These are phyloP conservation scores for Gadopsis marmoratus DNA, from an alignment of 2,797 vertebrate species.

Conservation along the genomic window DNA sequence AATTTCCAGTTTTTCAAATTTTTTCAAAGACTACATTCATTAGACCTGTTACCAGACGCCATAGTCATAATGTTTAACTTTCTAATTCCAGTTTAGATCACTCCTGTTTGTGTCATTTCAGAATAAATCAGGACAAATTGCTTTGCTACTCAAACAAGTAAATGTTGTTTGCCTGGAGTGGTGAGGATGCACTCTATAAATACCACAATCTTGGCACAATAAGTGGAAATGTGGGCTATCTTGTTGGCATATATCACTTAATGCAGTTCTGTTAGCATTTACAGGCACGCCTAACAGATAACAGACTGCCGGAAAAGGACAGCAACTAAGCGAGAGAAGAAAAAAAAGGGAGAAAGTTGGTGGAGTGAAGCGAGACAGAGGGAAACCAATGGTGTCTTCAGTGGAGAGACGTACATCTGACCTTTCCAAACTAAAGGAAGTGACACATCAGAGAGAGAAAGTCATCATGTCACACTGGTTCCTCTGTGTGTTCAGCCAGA, in stretches of 20 bases:
- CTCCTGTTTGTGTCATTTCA: conserved; percentile 6
- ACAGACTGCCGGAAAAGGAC: conserved; percentile 23
- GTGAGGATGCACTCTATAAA: conserved; percentile 26
- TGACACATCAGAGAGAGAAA: conserved; percentile 63
- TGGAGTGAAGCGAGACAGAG: conserved; percentile 15
- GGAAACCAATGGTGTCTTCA: conserved; percentile 38
- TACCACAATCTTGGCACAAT: conserved; percentile 29
- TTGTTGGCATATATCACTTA: conserved; percentile 17
- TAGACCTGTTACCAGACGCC: neutral
- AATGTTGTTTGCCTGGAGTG: conserved; percentile 7
- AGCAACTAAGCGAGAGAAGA: neutral
- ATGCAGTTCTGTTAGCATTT: conserved; percentile 2
- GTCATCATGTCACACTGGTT: conserved; percentile 52
- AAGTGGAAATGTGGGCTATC: conserved; percentile 35
- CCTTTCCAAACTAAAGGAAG: conserved; percentile 66
- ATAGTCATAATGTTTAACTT: neutral
- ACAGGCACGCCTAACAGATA: neutral
- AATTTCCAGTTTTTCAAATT: neutral
- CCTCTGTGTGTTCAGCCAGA: conserved; percentile 60
- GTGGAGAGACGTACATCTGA: conserved; percentile 29
- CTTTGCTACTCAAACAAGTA: neutral
- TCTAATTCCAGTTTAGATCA: neutral
- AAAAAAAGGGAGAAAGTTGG: conserved; percentile 12
- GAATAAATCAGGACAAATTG: neutral
- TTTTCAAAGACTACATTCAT: neutral